Percentiles rank a stretch among this genome's conserved stretches.
phyloP scores from a whole-genome alignment of 2,888 invertebrate genomes.

The Eledone cirrhosa region DNA sequence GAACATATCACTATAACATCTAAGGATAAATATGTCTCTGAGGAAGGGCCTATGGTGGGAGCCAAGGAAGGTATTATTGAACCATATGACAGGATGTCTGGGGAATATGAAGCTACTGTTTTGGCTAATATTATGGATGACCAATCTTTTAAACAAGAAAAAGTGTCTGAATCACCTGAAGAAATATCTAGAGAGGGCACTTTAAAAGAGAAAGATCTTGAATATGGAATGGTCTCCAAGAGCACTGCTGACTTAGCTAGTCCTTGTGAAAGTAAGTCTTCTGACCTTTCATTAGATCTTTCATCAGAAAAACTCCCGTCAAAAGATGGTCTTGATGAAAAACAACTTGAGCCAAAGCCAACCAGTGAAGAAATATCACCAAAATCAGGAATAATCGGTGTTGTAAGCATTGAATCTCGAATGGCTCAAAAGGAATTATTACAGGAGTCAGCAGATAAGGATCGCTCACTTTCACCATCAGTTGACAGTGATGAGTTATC shows the following conservation, averaged over 20 bases:
- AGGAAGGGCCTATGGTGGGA: background rate
- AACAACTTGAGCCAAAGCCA: background rate
- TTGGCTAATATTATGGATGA: constrained; percentile 51
- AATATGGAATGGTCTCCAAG: constrained; percentile 12
- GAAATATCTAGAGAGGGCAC: constrained; percentile 30
- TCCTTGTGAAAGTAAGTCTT: constrained; percentile 37
- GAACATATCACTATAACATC: too few relatives aligned
- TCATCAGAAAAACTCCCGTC: constrained; percentile 34
- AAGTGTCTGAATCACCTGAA: constrained; percentile 42
- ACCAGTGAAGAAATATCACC: constrained; percentile 30
- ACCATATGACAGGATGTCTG: constrained; percentile 60
- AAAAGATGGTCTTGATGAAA: constrained; percentile 34
- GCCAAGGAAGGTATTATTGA: constrained; percentile 73
- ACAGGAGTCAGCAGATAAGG: constrained; percentile 54
- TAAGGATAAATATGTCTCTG: background rate
- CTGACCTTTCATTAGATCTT: constrained; percentile 38
- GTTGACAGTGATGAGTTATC: constrained; percentile 57
- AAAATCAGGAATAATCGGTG: constrained; percentile 39
- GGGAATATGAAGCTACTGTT: constrained; percentile 57
- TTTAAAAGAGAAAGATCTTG: background rate
- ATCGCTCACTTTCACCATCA: constrained; percentile 60
- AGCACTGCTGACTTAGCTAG: constrained; percentile 32
- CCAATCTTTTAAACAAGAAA: constrained; percentile 44
- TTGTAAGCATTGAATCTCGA: constrained; percentile 55
- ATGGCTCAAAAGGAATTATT: constrained; percentile 57